These are phyloP conservation scores for Coelopa frigida DNA, from an alignment of 1,140 invertebrate genomes.

Conservation along the genomic window DNA sequence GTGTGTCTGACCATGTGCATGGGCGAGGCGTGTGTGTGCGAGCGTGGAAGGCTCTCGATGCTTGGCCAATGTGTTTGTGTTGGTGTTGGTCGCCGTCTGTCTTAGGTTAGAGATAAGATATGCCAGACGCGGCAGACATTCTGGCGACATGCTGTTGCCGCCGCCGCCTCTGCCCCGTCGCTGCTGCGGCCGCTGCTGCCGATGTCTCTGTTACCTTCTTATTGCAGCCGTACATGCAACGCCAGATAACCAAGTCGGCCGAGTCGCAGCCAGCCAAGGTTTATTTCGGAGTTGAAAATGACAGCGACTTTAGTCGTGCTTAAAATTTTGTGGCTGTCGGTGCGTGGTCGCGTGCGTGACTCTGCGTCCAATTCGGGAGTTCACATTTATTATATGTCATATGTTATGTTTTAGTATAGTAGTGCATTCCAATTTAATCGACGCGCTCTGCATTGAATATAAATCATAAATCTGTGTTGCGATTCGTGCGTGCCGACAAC, in stretches of 20 bases:
- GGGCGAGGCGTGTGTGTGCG: background rate
- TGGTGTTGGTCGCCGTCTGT: constrained; percentile 3
- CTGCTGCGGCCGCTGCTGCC: background rate
- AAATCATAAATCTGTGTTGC: too few species aligned
- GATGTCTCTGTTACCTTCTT: constrained; percentile 2
- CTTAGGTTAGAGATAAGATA: constrained; percentile 15
- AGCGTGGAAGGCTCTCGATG: background rate
- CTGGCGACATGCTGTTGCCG: constrained; percentile 16
- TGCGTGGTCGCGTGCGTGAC: background rate
- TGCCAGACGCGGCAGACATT: constrained; percentile 15
- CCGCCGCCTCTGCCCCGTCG: constrained; percentile 1
- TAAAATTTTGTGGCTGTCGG: too few species aligned
- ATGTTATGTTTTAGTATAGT: too few species aligned
- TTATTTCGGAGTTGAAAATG: too few species aligned
- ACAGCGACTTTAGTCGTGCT: too few species aligned
- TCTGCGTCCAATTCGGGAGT: too few species aligned
- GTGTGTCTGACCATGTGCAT: constrained; percentile 1
- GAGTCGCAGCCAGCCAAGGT: too few species aligned
- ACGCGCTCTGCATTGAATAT: too few species aligned
- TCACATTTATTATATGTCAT: too few species aligned
- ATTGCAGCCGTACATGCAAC: background rate
- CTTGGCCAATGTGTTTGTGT: background rate
- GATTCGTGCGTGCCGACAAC: too few species aligned
- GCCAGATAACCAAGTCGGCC: background rate
- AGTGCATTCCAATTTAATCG: too few species aligned